phyloP scores from a whole-genome alignment of 2,888 invertebrate genomes.

The Stenurella melanura region DNA sequence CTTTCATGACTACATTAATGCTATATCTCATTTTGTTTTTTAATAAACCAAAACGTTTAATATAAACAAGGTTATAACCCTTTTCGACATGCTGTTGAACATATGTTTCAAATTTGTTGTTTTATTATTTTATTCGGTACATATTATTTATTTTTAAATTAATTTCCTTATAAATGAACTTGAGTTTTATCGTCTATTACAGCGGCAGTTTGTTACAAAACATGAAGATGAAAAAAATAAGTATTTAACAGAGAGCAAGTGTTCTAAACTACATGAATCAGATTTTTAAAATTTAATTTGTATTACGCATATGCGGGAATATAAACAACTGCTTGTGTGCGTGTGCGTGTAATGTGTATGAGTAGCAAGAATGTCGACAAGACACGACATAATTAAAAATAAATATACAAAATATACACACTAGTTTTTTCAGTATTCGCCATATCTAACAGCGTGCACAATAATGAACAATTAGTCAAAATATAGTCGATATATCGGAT shows the following conservation, averaged over 20 bases:
- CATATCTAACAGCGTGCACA: no score
- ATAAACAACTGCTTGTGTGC: constrained; percentile 7
- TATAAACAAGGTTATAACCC: constrained; percentile 27
- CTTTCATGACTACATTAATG: neutral
- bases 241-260: constrained; percentile 26
- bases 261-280: constrained; percentile 3
- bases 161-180: constrained; percentile 21
- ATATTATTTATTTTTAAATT: constrained; percentile 35
- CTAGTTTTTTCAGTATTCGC: neutral
- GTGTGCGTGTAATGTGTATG: neutral
- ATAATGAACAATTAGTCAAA: no score
- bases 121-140: constrained; percentile 11
- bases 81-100: constrained; percentile 16
- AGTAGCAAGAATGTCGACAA: neutral
- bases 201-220: neutral
- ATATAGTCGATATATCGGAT: no score
- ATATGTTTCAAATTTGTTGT: constrained; percentile 33
- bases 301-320: neutral
- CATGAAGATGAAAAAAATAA: neutral
- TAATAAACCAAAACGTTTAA: constrained; percentile 14
- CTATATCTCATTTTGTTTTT: neutral
- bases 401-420: constrained; percentile 12
- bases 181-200: neutral
- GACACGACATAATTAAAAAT: constrained; percentile 8
- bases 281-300: constrained; percentile 11